Evolutionary conservation across 2,113 vertebrate species (phyloP), one percentile per base, ranked within the genome.

Genomic region (Puffinus mauretanicus): DNA sequence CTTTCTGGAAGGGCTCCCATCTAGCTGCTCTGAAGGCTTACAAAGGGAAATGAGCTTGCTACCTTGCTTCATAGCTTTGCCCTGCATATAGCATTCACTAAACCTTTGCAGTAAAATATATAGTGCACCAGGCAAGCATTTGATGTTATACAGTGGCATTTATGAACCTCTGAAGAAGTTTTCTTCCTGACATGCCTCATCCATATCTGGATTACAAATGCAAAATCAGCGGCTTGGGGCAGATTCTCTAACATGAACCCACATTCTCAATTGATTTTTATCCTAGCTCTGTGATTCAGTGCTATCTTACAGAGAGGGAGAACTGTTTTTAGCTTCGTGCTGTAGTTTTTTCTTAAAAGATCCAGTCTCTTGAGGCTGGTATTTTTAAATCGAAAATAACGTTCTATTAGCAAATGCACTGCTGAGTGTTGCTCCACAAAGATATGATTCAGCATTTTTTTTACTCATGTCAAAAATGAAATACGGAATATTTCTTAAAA

Each of bases 1-100:
- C 65, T 24, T 94, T 79, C 93, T 97, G 93, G 95, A 97, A 95
- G 84, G 70, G 61, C 44, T 95, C 86, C 88, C 89, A 69, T 81
- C 58, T 62, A 52, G 73, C 77, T 79, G 86, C 61, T 86, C 78
- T 55, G 47, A 54, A 70, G 47, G 10, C 42, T 94, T 62, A 42
- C 69, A 64, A 58, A 78, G 52, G 47, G 61, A 79, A 86, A 84
- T 3, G 1, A 87, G 32, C 36, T 67, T 60, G 38, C 67, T 75
- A 84, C 72, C 91, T 91, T 60, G 52, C 86, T 85, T 91, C 71
- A 55, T 7, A 79, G 69, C 52, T 69, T 57, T 76, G 44, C 47
- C 38, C 1, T 1, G 29, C 47, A 29, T 25, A 10, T 6, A 44
- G 66, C 24, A 25, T 52, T 61, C 66, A 11, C 32, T 40, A 54